phyloP scores from a whole-genome alignment of 2,888 invertebrate species.

The Agonopterix heracliana region DNA sequence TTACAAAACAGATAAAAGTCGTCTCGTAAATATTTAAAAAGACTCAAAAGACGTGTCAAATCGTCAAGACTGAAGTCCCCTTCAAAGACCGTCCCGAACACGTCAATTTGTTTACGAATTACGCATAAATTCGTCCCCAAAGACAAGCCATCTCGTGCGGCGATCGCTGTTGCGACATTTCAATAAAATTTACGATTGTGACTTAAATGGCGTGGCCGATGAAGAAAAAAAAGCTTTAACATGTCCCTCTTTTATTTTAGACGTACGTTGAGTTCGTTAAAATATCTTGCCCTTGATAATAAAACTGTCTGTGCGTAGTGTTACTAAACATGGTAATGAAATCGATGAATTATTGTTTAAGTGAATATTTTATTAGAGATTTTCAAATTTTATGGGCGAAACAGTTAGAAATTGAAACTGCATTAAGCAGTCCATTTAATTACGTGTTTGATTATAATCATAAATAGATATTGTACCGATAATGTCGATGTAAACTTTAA shows the following conservation, averaged over 20 bases:
- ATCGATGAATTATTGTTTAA: constrained; percentile 43
- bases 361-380: too few relatives aligned
- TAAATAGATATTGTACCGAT: too few relatives aligned
- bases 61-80: constrained; percentile 49
- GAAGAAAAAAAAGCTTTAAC: constrained; percentile 58
- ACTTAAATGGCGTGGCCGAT: constrained; percentile 71
- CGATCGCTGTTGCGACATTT: constrained; percentile 74
- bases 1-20: constrained; percentile 35
- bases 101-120: constrained; percentile 76
- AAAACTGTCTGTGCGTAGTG: constrained; percentile 59
- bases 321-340: constrained; percentile 51
- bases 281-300: constrained; percentile 64
- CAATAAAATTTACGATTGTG: constrained; percentile 76
- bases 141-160: constrained; percentile 72
- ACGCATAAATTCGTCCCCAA: constrained; percentile 73
- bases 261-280: constrained; percentile 66
- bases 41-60: constrained; percentile 62
- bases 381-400: too few relatives aligned
- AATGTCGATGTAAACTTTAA: too few relatives aligned
- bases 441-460: too few relatives aligned
- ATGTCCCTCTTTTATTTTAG: constrained; percentile 68
- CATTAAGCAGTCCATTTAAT: too few relatives aligned
- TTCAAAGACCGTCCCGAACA: constrained; percentile 60
- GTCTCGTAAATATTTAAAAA: constrained; percentile 42
- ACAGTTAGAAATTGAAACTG: too few relatives aligned